Evolutionary conservation across 2,113 vertebrate genomes (phyloP).

Genomic region (Cariama cristata): DNA sequence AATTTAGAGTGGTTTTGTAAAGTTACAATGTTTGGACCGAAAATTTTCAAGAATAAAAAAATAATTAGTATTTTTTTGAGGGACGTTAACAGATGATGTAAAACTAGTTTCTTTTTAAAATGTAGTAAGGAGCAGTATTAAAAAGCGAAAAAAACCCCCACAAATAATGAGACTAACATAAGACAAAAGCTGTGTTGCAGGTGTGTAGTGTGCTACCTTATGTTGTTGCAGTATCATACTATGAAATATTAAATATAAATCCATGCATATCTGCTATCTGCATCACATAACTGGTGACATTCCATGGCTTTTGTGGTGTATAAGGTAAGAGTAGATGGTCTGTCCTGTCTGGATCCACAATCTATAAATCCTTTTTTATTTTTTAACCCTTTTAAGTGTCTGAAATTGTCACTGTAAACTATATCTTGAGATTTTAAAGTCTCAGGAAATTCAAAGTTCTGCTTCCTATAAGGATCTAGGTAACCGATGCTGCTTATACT

Average conservation of each 20-base stretch:
- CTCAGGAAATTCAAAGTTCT: neutral
- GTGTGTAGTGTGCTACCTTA: neutral
- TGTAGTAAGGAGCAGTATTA: neutral
- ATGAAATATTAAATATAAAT: neutral
- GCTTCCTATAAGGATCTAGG: neutral
- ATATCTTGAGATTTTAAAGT: neutral
- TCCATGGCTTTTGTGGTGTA: neutral
- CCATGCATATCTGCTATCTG: neutral
- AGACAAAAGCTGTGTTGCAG: neutral
- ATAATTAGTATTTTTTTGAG: fast-evolving
- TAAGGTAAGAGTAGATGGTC: neutral
- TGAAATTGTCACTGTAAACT: neutral
- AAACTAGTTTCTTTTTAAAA: neutral
- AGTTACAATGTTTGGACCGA: neutral
- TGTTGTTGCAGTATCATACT: neutral
- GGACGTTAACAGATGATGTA: neutral
- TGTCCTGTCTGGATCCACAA: neutral
- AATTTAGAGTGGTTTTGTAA: neutral
- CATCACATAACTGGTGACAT: neutral
- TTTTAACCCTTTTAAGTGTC: neutral
- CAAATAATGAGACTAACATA: neutral
- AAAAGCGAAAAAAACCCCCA: neutral
- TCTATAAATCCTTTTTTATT: neutral
- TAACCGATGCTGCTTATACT: neutral
- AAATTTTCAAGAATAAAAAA: neutral